A percentile compares a stretch with the other conserved stretches of the same genome.
Conservation (phyloP, 2,888 invertebrate genomes). For the Linnaemya vulpina region DNA sequence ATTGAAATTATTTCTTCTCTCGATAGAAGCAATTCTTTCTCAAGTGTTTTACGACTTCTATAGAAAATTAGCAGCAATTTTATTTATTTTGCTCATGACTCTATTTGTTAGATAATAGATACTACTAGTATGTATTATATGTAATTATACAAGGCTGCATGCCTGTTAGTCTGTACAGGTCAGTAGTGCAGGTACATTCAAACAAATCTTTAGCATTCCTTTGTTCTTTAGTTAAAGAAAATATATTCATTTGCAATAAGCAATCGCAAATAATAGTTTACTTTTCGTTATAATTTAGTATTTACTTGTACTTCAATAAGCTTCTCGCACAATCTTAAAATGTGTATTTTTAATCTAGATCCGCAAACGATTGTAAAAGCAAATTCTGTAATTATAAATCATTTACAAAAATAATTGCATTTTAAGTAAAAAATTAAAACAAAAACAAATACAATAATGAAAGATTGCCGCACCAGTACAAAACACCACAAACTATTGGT, state of each 20-base stretch:
- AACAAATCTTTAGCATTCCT: not conserved
- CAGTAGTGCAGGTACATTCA: not conserved
- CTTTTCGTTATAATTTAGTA: not conserved
- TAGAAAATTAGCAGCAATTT: too few species aligned
- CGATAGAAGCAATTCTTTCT: too few species aligned
- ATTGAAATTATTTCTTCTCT: too few species aligned
- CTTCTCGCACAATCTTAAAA: slow-evolving; percentile 13
- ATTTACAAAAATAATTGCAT: slow-evolving; percentile 33
- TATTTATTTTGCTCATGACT: too few species aligned
- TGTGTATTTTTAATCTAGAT: slow-evolving; percentile 40
- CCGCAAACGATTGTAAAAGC: slow-evolving; percentile 58
- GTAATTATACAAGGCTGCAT: too few species aligned
- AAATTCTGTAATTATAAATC: slow-evolving; percentile 67
- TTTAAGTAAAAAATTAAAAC: not conserved
- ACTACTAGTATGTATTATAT: too few species aligned
- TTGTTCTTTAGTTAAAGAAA: not conserved
- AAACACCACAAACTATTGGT: slow-evolving; percentile 9
- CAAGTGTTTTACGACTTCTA: too few species aligned
- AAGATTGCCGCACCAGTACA: not conserved
- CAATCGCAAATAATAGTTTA: not conserved
- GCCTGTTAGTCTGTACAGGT: not conserved
- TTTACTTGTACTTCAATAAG: not conserved
- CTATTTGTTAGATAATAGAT: too few species aligned
- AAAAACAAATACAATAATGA: not conserved
- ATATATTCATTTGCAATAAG: not conserved